Evolutionary conservation across 2,888 invertebrate species (phyloP).

Genomic region (Fragum fragum): DNA sequence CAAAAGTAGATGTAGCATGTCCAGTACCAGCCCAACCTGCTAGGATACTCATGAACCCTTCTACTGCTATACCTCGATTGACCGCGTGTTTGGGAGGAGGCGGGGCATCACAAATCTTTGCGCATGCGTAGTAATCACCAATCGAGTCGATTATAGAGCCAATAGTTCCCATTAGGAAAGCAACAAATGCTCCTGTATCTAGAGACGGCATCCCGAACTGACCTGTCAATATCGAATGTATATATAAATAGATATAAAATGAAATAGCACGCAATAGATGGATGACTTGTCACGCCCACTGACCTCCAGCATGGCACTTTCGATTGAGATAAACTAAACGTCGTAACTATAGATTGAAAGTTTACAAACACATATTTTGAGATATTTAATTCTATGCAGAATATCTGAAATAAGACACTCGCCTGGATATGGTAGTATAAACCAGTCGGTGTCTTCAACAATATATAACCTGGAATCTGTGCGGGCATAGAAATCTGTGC

Average conservation of each 20-base stretch:
- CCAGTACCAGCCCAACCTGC: slow-evolving; percentile 67
- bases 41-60: slow-evolving; percentile 65
- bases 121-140: slow-evolving; percentile 95
- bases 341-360: no score
- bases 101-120: slow-evolving; percentile 90
- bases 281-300: no score
- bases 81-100: slow-evolving; percentile 94
- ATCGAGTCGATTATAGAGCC: slow-evolving; percentile 87
- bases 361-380: no score
- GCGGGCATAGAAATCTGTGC: slow-evolving; percentile 70
- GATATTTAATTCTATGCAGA: no score
- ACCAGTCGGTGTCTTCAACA: slow-evolving; percentile 73
- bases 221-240: slow-evolving; percentile 54
- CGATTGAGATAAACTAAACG: no score
- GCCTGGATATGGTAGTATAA: slow-evolving; percentile 89
- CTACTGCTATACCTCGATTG: slow-evolving; percentile 89
- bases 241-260: no score
- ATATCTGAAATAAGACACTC: slow-evolving; percentile 2
- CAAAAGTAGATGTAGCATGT: slow-evolving; percentile 66
- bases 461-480: slow-evolving; percentile 72
- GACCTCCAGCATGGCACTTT: no score
- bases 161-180: slow-evolving; percentile 73
- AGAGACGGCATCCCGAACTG: slow-evolving; percentile 73
- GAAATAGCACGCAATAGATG: no score
- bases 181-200: slow-evolving; percentile 68